phyloP scores from a whole-genome alignment of 2,797 vertebrate species.

The Syngnathus acus region DNA sequence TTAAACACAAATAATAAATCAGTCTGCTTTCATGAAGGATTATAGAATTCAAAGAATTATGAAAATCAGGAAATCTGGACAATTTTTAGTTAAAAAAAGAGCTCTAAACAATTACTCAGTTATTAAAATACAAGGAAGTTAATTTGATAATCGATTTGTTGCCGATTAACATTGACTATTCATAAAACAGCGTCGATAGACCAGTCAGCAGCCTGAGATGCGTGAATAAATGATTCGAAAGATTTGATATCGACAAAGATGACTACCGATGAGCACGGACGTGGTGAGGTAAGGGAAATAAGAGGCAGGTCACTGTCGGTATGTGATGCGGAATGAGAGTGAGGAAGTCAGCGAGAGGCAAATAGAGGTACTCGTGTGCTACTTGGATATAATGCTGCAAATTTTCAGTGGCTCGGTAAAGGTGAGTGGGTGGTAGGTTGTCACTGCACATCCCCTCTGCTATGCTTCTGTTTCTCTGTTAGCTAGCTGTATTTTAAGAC shows the following conservation, averaged over 20 bases:
- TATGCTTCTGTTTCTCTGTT: neutral
- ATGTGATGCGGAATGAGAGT: slow-evolving; percentile 8
- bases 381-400: slow-evolving; percentile 34
- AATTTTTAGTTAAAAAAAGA: too few species aligned
- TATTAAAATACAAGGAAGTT: too few species aligned
- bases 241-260: neutral
- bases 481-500: slow-evolving; percentile 5
- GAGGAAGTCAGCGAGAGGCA: slow-evolving; percentile 35
- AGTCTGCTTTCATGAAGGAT: too few species aligned
- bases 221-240: neutral
- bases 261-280: neutral
- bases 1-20: too few species aligned
- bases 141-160: too few species aligned
- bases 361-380: slow-evolving; percentile 37
- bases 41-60: too few species aligned
- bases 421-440: slow-evolving; percentile 52
- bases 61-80: too few species aligned
- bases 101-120: too few species aligned
- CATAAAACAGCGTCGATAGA: neutral
- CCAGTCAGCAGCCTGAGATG: neutral
- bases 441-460: slow-evolving; percentile 27
- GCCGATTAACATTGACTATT: too few species aligned
- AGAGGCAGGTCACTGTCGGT: neutral
- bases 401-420: slow-evolving; percentile 45
- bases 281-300: neutral